A percentile compares a stretch with the other conserved stretches of the same genome.
These are phyloP conservation scores for Uromys caudimaculatus DNA, from an alignment of 2,797 vertebrate species.

Conservation along the genomic window DNA sequence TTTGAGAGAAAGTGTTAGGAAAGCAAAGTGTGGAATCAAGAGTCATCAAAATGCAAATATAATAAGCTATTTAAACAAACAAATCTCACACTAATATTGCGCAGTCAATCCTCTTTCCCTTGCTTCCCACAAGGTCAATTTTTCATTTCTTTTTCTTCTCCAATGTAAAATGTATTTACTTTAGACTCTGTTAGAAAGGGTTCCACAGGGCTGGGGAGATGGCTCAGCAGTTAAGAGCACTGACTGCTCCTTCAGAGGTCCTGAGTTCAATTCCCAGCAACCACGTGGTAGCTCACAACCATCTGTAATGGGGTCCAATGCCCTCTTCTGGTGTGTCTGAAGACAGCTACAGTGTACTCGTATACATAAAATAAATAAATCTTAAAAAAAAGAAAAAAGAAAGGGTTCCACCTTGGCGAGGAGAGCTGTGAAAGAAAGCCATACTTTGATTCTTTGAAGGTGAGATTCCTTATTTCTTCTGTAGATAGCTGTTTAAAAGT, in stretches of 20 bases:
- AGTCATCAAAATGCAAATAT: conserved; percentile 82
- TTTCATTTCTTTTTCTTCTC: conserved; percentile 48
- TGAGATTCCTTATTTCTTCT: conserved; percentile 37
- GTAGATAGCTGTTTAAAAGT: conserved; percentile 10
- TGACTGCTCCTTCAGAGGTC: no score
- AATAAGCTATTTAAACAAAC: conserved; percentile 83
- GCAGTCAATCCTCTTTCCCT: conserved; percentile 55
- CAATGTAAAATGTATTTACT: conserved; percentile 61
- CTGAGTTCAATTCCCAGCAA: no score
- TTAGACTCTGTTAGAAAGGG: conserved; percentile 41
- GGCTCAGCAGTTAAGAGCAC: no score
- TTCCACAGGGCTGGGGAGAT: not conserved
- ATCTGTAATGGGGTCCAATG: no score
- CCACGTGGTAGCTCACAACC: no score
- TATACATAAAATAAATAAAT: no score
- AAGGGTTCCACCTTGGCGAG: conserved; percentile 37
- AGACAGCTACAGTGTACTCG: no score
- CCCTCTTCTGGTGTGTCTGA: no score
- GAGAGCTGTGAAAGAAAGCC: not conserved
- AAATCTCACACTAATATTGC: conserved; percentile 62
- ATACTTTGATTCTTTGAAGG: not conserved
- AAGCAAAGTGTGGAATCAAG: conserved; percentile 80
- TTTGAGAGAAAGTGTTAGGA: conserved; percentile 79
- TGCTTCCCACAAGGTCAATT: conserved; percentile 19
- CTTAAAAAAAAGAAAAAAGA: not conserved